Base-by-base conservation (phyloP, 2,888 invertebrate genomes). In the Bombylius discolor region DNA sequence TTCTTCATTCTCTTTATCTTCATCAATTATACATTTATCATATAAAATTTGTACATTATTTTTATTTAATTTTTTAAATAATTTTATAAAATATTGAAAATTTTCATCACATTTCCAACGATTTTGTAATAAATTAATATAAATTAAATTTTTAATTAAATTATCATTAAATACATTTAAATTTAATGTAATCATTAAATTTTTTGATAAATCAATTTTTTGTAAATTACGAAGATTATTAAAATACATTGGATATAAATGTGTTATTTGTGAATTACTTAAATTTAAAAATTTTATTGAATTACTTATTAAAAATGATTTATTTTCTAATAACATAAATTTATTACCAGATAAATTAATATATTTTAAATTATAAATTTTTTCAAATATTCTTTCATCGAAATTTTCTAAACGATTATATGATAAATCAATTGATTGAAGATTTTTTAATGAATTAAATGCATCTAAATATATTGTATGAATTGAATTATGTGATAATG, bases 271-370 rank as follows among this genome's bases (percentile, higher is more conserved):
- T 47, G 83, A 80, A 58, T 77, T 76, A 59, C 80, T 79, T 44
- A 85, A 67, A 64, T 80, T 80, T 2, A 85, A 69, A 23, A 78
- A 71, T 76, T 80, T 73, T 58, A 81, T 73, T 44, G 77, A 75
- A 3, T 67, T 66, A 63, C 81, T 81, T 65, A 77, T 76, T n/a
- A 84, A 59, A 55, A 81, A 70, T 1, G 82, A 80, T 58, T 77
- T 77, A 64, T 78, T 76, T 58, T 75, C 75, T 3, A 82, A 64
- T 1, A 71, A 68, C 64, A 79, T 78, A 60, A 84, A 79, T 56
- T 82, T 79, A 65, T 84, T 84, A 13, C 79, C 79, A 48, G 80
- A 80, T 55, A 84, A 68, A 65, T 83, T 82, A 1, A 84, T 67
- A 50, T 74, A 75, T 32, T 75, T 68, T 8, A 84, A 67, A 31